Evolutionary conservation across 1,140 invertebrate species (phyloP).

Genomic region (Tetramorium parvispinum): DNA sequence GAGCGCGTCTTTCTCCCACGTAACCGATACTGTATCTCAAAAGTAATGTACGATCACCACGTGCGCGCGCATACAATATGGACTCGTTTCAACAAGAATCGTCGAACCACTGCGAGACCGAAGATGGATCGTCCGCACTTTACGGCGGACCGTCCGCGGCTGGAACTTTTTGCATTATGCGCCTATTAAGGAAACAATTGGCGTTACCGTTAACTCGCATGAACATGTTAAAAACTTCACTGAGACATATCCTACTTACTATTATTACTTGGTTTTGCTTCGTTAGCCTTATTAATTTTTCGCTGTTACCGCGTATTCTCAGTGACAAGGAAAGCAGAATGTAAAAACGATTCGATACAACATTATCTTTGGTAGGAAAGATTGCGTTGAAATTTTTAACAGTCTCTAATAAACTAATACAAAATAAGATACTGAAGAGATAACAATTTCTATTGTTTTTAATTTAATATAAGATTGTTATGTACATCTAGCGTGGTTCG

Average conservation of each 20-base stretch:
- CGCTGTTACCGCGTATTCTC: background rate
- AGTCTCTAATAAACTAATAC: background rate
- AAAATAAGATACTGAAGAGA: no score
- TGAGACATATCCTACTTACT: background rate
- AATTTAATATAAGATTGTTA: no score
- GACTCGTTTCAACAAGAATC: background rate
- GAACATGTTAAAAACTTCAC: background rate
- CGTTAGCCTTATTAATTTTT: background rate
- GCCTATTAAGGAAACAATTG: conserved; percentile 25
- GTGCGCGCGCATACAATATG: background rate
- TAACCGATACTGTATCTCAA: conserved; percentile 3
- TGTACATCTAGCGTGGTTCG: no score
- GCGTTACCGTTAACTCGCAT: background rate
- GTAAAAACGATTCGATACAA: background rate
- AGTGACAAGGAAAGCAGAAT: background rate
- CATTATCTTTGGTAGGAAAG: background rate
- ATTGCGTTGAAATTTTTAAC: background rate
- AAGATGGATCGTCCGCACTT: conserved; percentile 21
- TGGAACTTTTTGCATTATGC: conserved; percentile 13
- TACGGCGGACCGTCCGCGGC: background rate
- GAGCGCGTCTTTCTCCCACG: background rate
- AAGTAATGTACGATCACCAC: background rate
- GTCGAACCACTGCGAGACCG: background rate
- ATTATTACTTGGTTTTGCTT: background rate
- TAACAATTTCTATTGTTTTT: no score